Percentiles rank a stretch among this genome's conserved stretches.
Conservation (phyloP, 2,797 vertebrate species). For the Urophycis tenuis region DNA sequence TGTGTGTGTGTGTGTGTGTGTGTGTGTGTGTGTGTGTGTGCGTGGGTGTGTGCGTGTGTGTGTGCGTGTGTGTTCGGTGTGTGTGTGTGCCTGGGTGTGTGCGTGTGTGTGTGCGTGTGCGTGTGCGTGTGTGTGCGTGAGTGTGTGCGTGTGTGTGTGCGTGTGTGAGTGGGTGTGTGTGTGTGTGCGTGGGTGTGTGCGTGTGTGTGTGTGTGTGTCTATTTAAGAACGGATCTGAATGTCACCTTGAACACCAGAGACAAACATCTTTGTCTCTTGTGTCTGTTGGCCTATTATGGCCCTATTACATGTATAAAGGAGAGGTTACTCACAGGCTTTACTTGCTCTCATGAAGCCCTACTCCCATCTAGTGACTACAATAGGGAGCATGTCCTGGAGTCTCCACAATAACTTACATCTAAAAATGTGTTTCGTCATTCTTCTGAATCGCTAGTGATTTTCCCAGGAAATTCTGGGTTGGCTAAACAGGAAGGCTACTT, state of each 20-base stretch:
- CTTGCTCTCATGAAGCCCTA: conserved; percentile 5
- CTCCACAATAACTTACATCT: neutral
- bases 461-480: conserved; percentile 33
- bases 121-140: neutral
- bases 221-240: neutral
- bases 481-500: conserved; percentile 31
- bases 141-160: neutral
- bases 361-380: conserved; percentile 45
- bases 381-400: neutral
- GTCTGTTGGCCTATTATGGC: neutral
- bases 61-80: no score
- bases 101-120: no score
- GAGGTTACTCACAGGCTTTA: neutral
- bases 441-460: neutral
- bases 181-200: neutral
- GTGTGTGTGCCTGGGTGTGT: no score
- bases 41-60: no score
- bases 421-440: neutral
- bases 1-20: neutral
- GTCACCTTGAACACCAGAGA: no score
- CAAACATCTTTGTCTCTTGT: neutral
- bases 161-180: neutral
- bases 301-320: neutral
- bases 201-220: neutral
- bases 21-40: conserved; percentile 1